A percentile compares a stretch with the other conserved stretches of the same genome.
These are phyloP conservation scores for Chymomyza costata DNA, from an alignment of 1,140 invertebrate species.

Conservation along the genomic window DNA sequence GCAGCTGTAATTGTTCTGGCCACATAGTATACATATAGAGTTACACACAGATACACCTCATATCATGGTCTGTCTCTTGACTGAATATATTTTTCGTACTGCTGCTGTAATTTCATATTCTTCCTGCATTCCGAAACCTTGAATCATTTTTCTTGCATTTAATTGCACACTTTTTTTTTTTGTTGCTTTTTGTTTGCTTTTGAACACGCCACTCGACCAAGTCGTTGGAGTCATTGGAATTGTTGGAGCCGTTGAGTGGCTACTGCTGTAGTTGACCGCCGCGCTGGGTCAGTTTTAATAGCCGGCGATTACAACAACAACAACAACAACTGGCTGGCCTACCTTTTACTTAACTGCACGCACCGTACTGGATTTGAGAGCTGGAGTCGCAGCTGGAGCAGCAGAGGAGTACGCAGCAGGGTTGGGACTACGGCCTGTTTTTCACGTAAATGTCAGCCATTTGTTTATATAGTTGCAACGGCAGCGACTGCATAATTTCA, in stretches of 20 bases:
- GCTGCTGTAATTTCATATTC: conserved; percentile 69
- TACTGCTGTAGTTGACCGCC: conserved; percentile 58
- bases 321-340: conserved; percentile 34
- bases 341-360: conserved; percentile 53
- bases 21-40: too few relatives aligned
- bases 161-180: conserved; percentile 58
- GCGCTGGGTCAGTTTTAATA: conserved; percentile 64
- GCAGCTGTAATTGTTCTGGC: conserved; percentile 62
- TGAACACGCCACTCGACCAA: conserved; percentile 16
- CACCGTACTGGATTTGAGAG: conserved; percentile 15
- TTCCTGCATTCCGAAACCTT: conserved; percentile 75
- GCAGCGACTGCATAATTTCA: conserved; percentile 32
- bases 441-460: conserved; percentile 59
- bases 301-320: conserved; percentile 8
- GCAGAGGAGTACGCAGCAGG: conserved; percentile 39
- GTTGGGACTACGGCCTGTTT: conserved; percentile 58
- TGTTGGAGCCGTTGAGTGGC: conserved; percentile 51
- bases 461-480: conserved; percentile 30
- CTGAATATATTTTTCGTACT: conserved; percentile 1
- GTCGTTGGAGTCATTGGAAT: neutral
- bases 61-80: neutral
- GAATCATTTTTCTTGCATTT: conserved; percentile 74
- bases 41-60: conserved; percentile 23
- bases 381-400: neutral
- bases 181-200: conserved; percentile 16